A percentile compares a stretch with the other conserved stretches of the same genome.
Evolutionary conservation across 1,140 invertebrate genomes (phyloP).

Genomic region (Neomicropteryx cornuta): DNA sequence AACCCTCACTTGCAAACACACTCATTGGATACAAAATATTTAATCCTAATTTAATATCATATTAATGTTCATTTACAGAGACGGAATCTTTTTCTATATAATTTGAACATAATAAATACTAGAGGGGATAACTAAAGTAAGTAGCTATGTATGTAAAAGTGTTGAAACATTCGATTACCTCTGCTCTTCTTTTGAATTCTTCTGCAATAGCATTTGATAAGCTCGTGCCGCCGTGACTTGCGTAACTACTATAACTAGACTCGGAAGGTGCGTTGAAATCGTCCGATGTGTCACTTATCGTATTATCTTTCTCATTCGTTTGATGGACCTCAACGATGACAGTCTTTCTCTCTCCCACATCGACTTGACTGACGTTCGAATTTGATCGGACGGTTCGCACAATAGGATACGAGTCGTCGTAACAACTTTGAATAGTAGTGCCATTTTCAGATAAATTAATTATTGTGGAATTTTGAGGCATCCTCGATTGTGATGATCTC

Average conservation of each 20-base stretch:
- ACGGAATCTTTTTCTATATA: too few relatives aligned
- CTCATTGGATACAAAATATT: too few relatives aligned
- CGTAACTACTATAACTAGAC: too few relatives aligned
- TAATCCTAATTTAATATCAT: too few relatives aligned
- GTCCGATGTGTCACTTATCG: too few relatives aligned
- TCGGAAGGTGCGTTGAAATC: too few relatives aligned
- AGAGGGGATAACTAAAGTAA: not conserved
- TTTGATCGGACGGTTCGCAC: slow-evolving; percentile 3
- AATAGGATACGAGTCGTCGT: slow-evolving; percentile 25
- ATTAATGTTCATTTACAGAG: too few relatives aligned
- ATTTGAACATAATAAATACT: not conserved
- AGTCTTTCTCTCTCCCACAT: slow-evolving; percentile 40
- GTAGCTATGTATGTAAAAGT: not conserved
- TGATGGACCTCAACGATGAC: slow-evolving; percentile 51
- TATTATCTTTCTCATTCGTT: too few relatives aligned
- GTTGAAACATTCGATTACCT: slow-evolving; percentile 33
- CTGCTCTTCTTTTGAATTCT: slow-evolving; percentile 50
- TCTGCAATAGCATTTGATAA: slow-evolving; percentile 47
- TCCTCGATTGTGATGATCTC: slow-evolving; percentile 27
- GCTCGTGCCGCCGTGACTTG: too few relatives aligned
- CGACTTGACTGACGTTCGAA: not conserved
- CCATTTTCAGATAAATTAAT: slow-evolving; percentile 56
- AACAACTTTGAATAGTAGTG: slow-evolving; percentile 51
- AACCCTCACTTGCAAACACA: too few relatives aligned
- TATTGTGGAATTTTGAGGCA: slow-evolving; percentile 50